These are phyloP conservation scores for Jacana jacana DNA, from an alignment of 2,113 vertebrate genomes.

Conservation along the genomic window DNA sequence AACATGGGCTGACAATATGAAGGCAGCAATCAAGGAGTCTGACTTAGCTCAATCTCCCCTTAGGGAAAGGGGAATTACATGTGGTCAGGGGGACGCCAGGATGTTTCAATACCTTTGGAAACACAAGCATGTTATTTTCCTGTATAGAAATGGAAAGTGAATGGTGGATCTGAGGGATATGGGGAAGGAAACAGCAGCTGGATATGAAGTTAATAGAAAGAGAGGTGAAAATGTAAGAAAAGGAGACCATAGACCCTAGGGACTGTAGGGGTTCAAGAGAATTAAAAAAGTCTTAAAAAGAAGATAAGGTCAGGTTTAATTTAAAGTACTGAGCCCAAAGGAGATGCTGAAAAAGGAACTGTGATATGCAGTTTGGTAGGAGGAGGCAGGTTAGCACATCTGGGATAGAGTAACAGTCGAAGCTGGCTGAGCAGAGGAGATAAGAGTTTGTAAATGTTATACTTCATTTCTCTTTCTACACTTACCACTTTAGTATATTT, in stretches of 20 bases:
- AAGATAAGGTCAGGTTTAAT: background rate
- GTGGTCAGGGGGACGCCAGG: background rate
- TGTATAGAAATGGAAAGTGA: background rate
- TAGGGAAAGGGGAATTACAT: background rate
- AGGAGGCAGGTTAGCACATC: background rate
- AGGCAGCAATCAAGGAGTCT: background rate
- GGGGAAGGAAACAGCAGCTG: background rate
- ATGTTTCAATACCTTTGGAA: background rate
- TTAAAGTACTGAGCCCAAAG: background rate
- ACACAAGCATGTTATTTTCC: background rate
- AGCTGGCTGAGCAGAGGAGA: background rate
- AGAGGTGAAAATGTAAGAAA: background rate
- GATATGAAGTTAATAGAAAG: background rate
- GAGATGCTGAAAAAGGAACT: background rate
- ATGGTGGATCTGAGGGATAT: background rate
- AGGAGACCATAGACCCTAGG: background rate
- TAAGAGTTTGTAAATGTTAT: background rate
- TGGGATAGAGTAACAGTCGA: background rate
- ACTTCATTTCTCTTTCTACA: background rate
- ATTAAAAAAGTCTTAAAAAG: background rate
- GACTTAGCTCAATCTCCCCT: background rate
- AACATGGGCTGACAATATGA: background rate
- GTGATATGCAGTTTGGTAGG: fast-evolving
- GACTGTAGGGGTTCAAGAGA: background rate
- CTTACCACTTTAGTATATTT: slow-evolving; percentile 23